Base-by-base conservation (phyloP, 2,888 invertebrate genomes). In the Hofmannophila pseudospretella region DNA sequence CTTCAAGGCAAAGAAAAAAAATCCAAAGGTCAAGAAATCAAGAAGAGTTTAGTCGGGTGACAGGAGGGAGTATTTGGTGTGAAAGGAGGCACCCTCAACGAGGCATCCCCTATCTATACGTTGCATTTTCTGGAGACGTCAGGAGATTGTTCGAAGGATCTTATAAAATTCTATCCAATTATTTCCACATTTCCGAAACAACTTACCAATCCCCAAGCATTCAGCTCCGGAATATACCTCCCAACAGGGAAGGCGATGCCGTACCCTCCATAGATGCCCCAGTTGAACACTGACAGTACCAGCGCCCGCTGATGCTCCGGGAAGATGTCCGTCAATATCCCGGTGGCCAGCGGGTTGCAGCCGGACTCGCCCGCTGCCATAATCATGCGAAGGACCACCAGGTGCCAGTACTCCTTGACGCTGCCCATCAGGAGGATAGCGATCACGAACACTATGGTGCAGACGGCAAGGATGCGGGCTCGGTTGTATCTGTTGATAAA, bases 241-340 rank as follows among this genome's bases (percentile, higher is more conserved):
- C 97, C 97, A 3, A 97, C 93, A 0, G 97, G 96, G 67, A 96
- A 97, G 0, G 96, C 95, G 47, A 97, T 92, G 30, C 96, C 96
- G 56, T 96, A 97, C 2, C 97, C 97, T 20, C 96, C 95, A 64
- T 97, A 97, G 51, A 97, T 96, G 7, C 97, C 97, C 96, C 96
- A 97, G 76, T 97, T 97, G 87, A 97, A 97, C 44, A 97, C 91
- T 1, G 96, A 96, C 89, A 97, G 92, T 8, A 96, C 97, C 27
- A 96, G 76, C 1, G 95, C 97, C 38, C 97, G 89, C 60, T 95
- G 93, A 44, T 91, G 89, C 65, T 94, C 94, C 0, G 92, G 91
- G 65, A 95, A 94, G 58, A 94, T 90, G 62, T 95, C 95, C 0
- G 94, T 93, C 41, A 95, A 86, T 31, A 95, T 91, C 4, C 96